These are phyloP conservation scores for Disparrhopalites patrizii DNA, from an alignment of 2,888 invertebrate genomes.

Conservation along the genomic window DNA sequence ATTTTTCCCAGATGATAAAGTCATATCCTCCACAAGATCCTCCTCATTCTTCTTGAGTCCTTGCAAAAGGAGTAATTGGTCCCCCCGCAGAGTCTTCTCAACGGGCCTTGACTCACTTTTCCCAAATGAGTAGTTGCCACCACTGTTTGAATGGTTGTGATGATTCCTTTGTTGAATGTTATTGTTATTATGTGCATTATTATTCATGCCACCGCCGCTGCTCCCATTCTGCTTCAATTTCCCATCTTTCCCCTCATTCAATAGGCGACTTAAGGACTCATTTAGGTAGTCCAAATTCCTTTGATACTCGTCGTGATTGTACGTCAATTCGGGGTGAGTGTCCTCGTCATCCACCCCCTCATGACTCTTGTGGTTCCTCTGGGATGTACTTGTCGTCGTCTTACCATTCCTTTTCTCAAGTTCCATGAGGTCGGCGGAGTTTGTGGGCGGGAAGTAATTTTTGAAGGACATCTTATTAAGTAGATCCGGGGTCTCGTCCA, in stretches of 20 bases:
- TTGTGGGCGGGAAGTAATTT: slow-evolving; percentile 32
- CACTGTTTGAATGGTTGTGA: neutral
- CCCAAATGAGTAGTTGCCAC: slow-evolving; percentile 1
- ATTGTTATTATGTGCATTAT: neutral
- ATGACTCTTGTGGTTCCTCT: slow-evolving; percentile 12
- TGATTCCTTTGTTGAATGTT: too few species aligned
- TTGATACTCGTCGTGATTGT: slow-evolving; percentile 27
- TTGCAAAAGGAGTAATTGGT: too few species aligned
- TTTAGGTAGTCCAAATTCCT: slow-evolving; percentile 20
- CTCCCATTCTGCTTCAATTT: too few species aligned
- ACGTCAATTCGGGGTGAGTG: too few species aligned
- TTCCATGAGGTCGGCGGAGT: slow-evolving; percentile 3
- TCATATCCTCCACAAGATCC: neutral
- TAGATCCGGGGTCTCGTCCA: slow-evolving; percentile 43
- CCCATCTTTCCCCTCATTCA: slow-evolving; percentile 8
- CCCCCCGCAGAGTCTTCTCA: slow-evolving; percentile 5
- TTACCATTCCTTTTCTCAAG: neutral
- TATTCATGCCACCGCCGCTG: neutral
- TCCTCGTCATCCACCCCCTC: slow-evolving; percentile 30
- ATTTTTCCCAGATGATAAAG: neutral
- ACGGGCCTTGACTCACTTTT: neutral
- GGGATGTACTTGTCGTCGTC: neutral
- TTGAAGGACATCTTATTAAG: slow-evolving; percentile 45
- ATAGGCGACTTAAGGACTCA: slow-evolving; percentile 17
- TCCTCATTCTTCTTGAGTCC: neutral